A percentile compares a stretch with the other conserved stretches of the same genome.
phyloP scores from a whole-genome alignment of 2,888 invertebrate genomes.

The Panzeria rudis region DNA sequence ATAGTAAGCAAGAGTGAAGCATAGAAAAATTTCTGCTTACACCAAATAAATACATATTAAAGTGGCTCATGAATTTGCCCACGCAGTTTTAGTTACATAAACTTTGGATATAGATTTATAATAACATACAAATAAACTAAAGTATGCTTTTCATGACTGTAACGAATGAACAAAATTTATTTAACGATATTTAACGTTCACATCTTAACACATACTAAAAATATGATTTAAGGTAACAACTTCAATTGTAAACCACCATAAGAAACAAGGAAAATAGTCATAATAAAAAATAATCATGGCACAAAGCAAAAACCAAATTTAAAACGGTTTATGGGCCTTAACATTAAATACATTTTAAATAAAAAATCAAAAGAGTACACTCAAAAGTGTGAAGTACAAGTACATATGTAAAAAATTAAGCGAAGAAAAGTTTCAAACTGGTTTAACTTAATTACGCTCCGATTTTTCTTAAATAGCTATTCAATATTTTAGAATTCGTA shows the following conservation, averaged over 20 bases:
- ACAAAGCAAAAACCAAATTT: not conserved
- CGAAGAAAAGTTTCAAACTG: constrained; percentile 1
- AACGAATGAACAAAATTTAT: constrained; percentile 51
- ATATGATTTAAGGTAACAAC: constrained; percentile 74
- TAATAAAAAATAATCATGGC: constrained; percentile 29
- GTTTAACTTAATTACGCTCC: not conserved
- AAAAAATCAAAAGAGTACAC: not conserved
- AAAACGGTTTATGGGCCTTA: constrained; percentile 8
- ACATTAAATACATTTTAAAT: not conserved
- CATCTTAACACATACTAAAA: constrained; percentile 77
- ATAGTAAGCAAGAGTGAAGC: too few relatives aligned
- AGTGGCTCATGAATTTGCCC: not conserved
- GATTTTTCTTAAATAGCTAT: too few relatives aligned
- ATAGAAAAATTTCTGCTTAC: too few relatives aligned
- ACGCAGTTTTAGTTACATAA: not conserved
- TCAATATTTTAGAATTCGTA: too few relatives aligned
- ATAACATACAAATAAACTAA: not conserved
- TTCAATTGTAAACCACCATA: constrained; percentile 62
- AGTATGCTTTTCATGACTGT: not conserved
- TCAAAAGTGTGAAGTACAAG: not conserved
- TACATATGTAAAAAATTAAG: not conserved
- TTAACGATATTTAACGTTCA: constrained; percentile 71
- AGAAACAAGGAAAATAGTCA: constrained; percentile 10
- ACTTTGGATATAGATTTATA: not conserved
- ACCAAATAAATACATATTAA: too few relatives aligned